These are phyloP conservation scores for Dorcus parallelipipedus DNA, from an alignment of 2,888 invertebrate genomes.

Conservation along the genomic window DNA sequence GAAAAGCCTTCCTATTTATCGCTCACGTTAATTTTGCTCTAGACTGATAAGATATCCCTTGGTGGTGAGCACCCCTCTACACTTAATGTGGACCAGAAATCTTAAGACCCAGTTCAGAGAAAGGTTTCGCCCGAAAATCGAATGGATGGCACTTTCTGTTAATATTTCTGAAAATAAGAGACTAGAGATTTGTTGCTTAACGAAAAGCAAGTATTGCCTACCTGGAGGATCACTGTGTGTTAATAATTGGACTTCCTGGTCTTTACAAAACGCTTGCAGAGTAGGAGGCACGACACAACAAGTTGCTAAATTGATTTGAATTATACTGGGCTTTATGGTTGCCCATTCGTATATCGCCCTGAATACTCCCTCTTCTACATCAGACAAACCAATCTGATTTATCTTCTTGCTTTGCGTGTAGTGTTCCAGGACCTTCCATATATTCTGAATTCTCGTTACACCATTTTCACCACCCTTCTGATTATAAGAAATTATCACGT, in stretches of 20 bases:
- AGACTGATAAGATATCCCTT: constrained; percentile 78
- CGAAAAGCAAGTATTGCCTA: constrained; percentile 43
- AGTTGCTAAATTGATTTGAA: constrained; percentile 88
- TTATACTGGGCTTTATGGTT: constrained; percentile 77
- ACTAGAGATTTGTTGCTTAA: background rate
- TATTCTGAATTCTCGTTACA: constrained; percentile 64
- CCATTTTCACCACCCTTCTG: constrained; percentile 46
- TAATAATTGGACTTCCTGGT: constrained; percentile 86
- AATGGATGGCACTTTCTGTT: constrained; percentile 55
- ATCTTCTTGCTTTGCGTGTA: constrained; percentile 64
- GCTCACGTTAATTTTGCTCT: constrained; percentile 28
- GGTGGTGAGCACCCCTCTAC: constrained; percentile 84
- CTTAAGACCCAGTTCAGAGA: constrained; percentile 75
- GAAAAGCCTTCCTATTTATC: constrained; percentile 2
- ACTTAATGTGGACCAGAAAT: constrained; percentile 86
- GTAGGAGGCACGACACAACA: constrained; percentile 94
- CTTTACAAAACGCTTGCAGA: constrained; percentile 84
- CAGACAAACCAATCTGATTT: constrained; percentile 79
- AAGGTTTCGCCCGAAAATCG: constrained; percentile 54
- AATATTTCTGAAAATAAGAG: constrained; percentile 52
- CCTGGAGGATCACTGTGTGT: constrained; percentile 94
- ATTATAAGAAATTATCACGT: constrained; percentile 77
- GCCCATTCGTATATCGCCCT: constrained; percentile 74
- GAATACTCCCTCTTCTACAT: constrained; percentile 80
- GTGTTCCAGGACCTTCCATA: constrained; percentile 77